phyloP scores from a whole-genome alignment of 2,113 vertebrate species.

The Ctenomys sociabilis region DNA sequence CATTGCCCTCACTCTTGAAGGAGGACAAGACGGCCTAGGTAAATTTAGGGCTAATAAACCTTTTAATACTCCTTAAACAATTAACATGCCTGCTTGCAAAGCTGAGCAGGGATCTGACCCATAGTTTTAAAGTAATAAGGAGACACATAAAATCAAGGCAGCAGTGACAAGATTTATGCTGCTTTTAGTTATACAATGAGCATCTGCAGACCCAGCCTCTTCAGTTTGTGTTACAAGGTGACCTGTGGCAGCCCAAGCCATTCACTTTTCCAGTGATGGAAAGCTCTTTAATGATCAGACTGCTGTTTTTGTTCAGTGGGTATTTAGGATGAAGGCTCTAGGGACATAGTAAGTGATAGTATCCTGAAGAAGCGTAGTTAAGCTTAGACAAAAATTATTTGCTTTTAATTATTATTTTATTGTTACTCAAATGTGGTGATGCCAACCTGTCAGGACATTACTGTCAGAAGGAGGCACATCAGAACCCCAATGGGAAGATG shows the following conservation, averaged over 20 bases:
- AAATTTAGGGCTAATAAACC: background rate
- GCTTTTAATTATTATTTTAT: background rate
- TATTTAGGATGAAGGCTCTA: background rate
- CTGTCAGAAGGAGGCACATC: background rate
- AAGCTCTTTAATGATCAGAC: background rate
- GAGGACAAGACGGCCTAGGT: background rate
- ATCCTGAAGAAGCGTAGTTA: background rate
- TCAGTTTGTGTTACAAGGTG: background rate
- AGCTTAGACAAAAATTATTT: background rate
- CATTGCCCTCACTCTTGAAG: background rate
- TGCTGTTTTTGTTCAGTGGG: background rate
- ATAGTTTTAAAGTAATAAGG: background rate
- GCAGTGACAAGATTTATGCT: background rate
- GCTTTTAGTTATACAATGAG: background rate
- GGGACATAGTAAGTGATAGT: background rate
- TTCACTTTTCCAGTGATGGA: background rate
- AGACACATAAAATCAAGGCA: background rate
- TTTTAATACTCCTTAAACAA: background rate
- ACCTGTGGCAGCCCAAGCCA: background rate
- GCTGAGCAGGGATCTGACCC: background rate
- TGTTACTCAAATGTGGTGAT: background rate
- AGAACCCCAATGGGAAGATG: background rate
- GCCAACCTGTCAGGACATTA: background rate
- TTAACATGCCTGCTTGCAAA: background rate
- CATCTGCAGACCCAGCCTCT: background rate